Evolutionary conservation across 2,888 invertebrate species (phyloP), one percentile per base, ranked within the genome.

Genomic region (Orthonychiurus folsomi): DNA sequence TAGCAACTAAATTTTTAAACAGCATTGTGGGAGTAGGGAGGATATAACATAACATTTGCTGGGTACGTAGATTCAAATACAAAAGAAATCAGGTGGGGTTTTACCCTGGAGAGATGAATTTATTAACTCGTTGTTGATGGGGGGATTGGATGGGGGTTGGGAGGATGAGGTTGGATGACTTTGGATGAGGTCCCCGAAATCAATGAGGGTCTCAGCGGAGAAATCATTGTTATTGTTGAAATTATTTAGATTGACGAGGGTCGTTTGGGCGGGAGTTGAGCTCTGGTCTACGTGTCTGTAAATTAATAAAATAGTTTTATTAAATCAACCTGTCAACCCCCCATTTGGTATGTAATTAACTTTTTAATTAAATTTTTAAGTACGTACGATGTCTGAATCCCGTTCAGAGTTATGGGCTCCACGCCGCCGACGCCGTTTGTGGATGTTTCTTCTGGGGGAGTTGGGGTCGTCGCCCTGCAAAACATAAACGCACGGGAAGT

Each of bases 101-200:
- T 37, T 28, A 56, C 56, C 56, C 27, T 59, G 59, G 23, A 59
- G 59, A 25, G 15, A 21, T 23, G 59, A 48, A 50, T 59, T 59
- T 5, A 48, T 50, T 15, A 28, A 9, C 12, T 59, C 37, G 37
- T 37, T 37, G 37, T 15, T 59, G 28, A 3, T 57, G 37, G 28
- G 5, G 2, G 59, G 5, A 50, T 25, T 59, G 23, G 50, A 23
- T 26, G 5, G 59, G 2, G 55, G 24, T n/a, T n/a, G 25, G 55
- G 55, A 9, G 55, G 55, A 24, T 25, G 56, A 27, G 37, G 27
- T 26, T 37, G 56, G 56, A 20, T 27, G 56, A 37, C 27, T 56
- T 27, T 25, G 56, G 20, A 37, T 37, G 3, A 50, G 48, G 50
- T 59, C 59, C 48, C 59, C 59, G 50, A 59, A 59, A 25, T 59